Evolutionary conservation across 2,797 vertebrate genomes (phyloP), one percentile per base, ranked within the genome.

Genomic region (Acropternis orthonyx): DNA sequence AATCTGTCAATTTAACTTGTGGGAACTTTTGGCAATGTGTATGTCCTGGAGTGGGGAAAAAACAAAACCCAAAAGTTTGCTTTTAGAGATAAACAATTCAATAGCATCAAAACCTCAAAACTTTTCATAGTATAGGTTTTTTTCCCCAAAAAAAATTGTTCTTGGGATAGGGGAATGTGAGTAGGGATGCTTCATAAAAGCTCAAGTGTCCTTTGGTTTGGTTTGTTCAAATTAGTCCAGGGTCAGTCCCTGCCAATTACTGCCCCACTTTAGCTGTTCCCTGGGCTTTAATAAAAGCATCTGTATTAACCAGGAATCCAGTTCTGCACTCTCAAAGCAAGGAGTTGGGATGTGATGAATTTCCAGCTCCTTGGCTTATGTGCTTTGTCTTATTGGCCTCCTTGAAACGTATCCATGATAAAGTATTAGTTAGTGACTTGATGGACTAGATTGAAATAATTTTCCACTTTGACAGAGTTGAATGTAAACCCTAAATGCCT

Each of bases 181-280:
- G 34, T 26, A 43, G 63, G 46, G 15, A 34, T 59, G 61, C 84
- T 93, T 85, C 51, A 23, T 80, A 88, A 74, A 37, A 62, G 32
- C 54, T 66, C 59, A 43, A 74, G 28, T 61, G 89, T 89, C 71
- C 56, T 94, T 89, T 88, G 22, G 84, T 94, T 44, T 36, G 26
- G 28, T 85, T 86, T 93, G 94, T 62, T 85, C 67, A 81, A 74
- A 92, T 88, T 55, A 95, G 91, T 61, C 73, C 83, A 59, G 71
- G 89, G 84, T 92, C 91, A 87, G 75, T 87, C 79, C 52, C 75
- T 88, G 89, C 78, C 95, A 88, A 78, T 94, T 86, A 75, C 89
- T 95, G 89, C 49, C 79, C 93, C 95, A 78, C 74, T 94, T 95
- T 61, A 92, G 93, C 93, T 95, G 89, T 73, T 91, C 85, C 91